These are phyloP conservation scores for Cassiopea andromeda DNA, from an alignment of 30 jellyfish, hydroid and myxozoan species.

Conservation along the genomic window DNA sequence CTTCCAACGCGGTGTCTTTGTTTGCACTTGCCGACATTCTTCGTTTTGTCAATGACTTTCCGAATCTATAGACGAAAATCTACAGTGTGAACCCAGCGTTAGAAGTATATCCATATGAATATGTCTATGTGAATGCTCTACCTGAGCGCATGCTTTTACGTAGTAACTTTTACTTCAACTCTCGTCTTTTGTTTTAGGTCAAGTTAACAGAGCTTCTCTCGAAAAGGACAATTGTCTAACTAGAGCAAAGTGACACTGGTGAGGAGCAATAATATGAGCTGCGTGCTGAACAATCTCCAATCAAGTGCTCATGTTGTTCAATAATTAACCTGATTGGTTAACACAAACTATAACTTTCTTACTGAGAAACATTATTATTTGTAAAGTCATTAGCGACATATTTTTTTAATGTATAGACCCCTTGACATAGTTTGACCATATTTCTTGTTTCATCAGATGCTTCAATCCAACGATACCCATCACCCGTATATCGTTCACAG, in stretches of 20 bases:
- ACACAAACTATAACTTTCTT: background rate
- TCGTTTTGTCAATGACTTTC: too few species aligned
- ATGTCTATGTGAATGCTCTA: too few species aligned
- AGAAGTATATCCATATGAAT: too few species aligned
- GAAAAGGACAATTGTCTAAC: background rate
- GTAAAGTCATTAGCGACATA: constrained; percentile 23
- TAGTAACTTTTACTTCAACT: background rate
- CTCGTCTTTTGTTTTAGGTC: background rate
- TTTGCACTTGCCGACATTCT: too few species aligned
- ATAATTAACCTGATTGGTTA: background rate
- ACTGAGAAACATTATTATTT: background rate
- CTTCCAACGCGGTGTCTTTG: too few species aligned
- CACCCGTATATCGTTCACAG: background rate
- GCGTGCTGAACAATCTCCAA: background rate
- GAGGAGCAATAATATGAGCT: constrained; percentile 2
- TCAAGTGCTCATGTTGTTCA: background rate
- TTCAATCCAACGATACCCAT: background rate
- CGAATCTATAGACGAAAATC: too few species aligned
- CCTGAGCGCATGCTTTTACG: too few species aligned
- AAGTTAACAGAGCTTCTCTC: constrained; percentile 1
- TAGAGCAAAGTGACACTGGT: background rate
- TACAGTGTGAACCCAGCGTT: too few species aligned
- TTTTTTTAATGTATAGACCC: constrained; percentile 23
- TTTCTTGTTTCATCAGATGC: background rate
- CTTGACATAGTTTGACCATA: constrained; percentile 12